Conservation (phyloP, 2,888 invertebrate genomes). For the Pachydiplax longipennis region DNA sequence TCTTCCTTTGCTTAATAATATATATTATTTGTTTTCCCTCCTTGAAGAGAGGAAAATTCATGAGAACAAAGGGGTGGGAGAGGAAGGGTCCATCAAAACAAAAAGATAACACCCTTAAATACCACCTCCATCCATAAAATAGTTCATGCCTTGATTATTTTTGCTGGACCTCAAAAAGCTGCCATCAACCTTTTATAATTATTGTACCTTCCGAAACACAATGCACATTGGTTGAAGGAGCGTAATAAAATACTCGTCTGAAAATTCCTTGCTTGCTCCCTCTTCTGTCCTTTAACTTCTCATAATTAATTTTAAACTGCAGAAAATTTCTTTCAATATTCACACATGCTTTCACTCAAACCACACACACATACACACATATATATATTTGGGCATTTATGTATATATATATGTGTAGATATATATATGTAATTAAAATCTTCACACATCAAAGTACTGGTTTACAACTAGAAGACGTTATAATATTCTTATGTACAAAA, state of each 20-base stretch:
- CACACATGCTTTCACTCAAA: not conserved
- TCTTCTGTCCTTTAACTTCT: slow-evolving; percentile 7
- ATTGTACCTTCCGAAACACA: slow-evolving; percentile 23
- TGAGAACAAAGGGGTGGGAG: not conserved
- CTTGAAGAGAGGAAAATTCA: too few relatives aligned
- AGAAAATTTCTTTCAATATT: slow-evolving; percentile 32
- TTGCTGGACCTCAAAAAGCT: slow-evolving; percentile 27
- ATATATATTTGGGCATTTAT: slow-evolving; percentile 19
- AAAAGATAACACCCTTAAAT: not conserved
- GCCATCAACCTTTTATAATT: slow-evolving; percentile 6
- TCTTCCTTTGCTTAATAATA: not conserved
- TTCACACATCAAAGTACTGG: slow-evolving; percentile 21
- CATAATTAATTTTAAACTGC: not conserved
- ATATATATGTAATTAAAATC: slow-evolving; percentile 42
- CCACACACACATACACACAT: not conserved
- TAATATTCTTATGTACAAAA: slow-evolving; percentile 42
- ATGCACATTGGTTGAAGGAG: slow-evolving; percentile 23
- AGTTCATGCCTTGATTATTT: not conserved
- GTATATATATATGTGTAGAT: slow-evolving; percentile 12
- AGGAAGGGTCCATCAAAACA: slow-evolving; percentile 7
- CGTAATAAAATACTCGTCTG: slow-evolving; percentile 38
- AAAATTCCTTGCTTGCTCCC: slow-evolving; percentile 25
- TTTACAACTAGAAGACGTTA: slow-evolving; percentile 37
- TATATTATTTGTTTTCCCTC: too few relatives aligned
- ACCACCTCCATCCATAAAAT: not conserved